Percentiles rank a stretch among this genome's conserved stretches.
Conservation (phyloP, 2,113 vertebrate species). For the Pituophis catenifer region DNA sequence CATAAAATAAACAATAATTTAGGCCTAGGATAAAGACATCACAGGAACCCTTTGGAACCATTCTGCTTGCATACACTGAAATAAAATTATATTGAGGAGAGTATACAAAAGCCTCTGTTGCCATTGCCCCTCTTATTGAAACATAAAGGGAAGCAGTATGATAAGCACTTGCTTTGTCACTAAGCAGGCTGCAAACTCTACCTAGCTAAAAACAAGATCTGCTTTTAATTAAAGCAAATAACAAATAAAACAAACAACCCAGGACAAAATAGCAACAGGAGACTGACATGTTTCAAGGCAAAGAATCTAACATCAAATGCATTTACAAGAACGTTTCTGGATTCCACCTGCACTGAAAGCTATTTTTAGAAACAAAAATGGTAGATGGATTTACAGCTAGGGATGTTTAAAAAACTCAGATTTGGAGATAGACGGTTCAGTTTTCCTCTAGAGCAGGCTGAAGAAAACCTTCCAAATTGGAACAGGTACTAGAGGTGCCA, state of each 20-base stretch:
- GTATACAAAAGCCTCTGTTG: not conserved
- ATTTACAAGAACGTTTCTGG: not conserved
- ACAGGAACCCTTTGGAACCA: not conserved
- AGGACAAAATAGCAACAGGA: not conserved
- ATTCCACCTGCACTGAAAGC: not conserved
- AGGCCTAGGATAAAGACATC: conserved; percentile 16
- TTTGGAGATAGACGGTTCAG: not conserved
- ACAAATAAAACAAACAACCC: not conserved
- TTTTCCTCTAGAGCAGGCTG: not conserved
- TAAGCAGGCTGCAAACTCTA: not conserved
- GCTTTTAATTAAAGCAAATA: not conserved
- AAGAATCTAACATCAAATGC: not conserved
- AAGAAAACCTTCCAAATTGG: not conserved
- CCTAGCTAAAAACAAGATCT: not conserved
- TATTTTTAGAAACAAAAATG: not conserved
- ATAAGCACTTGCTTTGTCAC: not conserved
- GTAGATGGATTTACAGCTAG: not conserved
- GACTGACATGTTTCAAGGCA: not conserved
- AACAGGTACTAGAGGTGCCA: not conserved
- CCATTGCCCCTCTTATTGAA: not conserved
- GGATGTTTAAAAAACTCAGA: not conserved
- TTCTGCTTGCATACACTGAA: not conserved
- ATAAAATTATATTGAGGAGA: not conserved
- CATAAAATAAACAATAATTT: conserved; percentile 11
- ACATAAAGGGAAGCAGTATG: not conserved